Evolutionary conservation across 2,113 vertebrate genomes (phyloP).

Genomic region (Urocolius indicus): DNA sequence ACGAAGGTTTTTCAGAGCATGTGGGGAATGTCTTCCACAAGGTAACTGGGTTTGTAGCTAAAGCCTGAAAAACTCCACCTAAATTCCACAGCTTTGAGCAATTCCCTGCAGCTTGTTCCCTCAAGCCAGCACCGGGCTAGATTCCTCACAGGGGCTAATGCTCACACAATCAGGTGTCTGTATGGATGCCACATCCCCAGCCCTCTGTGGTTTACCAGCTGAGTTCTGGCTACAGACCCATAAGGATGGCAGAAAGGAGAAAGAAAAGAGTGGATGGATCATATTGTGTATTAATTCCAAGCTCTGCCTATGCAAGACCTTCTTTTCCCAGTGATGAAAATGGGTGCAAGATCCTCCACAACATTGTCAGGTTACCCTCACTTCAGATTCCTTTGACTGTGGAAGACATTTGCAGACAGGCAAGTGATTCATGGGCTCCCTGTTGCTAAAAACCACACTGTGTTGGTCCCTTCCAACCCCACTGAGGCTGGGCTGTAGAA

Average conservation of each 20-base stretch:
- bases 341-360: neutral
- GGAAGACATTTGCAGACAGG: neutral
- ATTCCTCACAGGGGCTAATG: neutral
- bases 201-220: neutral
- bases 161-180: neutral
- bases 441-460: neutral
- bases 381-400: neutral
- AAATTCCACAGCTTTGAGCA: neutral
- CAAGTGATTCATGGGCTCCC: neutral
- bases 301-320: neutral
- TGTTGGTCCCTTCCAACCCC: too few relatives aligned
- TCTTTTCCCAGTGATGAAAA: neutral
- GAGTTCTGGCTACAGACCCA: neutral
- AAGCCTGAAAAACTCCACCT: neutral
- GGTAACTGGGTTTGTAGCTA: neutral
- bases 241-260: neutral
- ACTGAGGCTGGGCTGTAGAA: neutral
- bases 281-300: rapidly evolving
- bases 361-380: neutral
- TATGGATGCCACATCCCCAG: neutral
- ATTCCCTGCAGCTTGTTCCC: neutral
- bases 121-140: neutral
- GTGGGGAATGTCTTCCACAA: neutral
- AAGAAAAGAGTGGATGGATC: neutral
- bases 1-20: neutral